A percentile compares a stretch with the other conserved stretches of the same genome.
Evolutionary conservation across 2,888 invertebrate species (phyloP).

Genomic region (Andrena praecox): DNA sequence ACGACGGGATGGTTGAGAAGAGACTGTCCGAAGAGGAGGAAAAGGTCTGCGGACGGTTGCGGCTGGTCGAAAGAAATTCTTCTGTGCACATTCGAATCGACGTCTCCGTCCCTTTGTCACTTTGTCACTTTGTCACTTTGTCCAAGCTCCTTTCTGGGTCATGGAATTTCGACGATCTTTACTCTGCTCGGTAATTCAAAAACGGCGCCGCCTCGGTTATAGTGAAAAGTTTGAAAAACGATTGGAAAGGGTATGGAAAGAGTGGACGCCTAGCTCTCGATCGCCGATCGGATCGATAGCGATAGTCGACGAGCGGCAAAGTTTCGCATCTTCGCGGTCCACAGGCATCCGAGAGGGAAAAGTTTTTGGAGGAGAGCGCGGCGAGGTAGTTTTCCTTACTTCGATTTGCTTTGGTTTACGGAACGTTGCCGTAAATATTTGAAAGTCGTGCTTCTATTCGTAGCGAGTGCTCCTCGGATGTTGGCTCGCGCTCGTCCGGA

Average conservation of each 20-base stretch:
- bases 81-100: background rate
- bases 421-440: slow-evolving; percentile 65
- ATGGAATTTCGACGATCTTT: background rate
- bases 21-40: background rate
- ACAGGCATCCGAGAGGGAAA: background rate
- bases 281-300: slow-evolving; percentile 8
- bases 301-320: slow-evolving; percentile 1
- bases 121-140: slow-evolving; percentile 5
- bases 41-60: no score
- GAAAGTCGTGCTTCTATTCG: slow-evolving; percentile 56
- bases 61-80: slow-evolving; percentile 16
- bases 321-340: background rate
- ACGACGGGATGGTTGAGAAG: background rate
- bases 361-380: background rate
- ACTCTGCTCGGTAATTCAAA: background rate
- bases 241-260: background rate
- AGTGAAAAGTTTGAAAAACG: background rate
- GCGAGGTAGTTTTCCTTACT: slow-evolving; percentile 16
- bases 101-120: background rate
- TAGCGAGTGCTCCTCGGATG: slow-evolving; percentile 31
- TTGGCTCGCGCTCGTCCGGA: slow-evolving; percentile 53
- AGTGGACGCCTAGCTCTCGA: no score
- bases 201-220: background rate
- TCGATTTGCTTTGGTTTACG: slow-evolving; percentile 50
- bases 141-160: background rate